Conservation (phyloP, 30 jellyfish, hydroid and myxozoan species). For the Aurelia sp. region DNA sequence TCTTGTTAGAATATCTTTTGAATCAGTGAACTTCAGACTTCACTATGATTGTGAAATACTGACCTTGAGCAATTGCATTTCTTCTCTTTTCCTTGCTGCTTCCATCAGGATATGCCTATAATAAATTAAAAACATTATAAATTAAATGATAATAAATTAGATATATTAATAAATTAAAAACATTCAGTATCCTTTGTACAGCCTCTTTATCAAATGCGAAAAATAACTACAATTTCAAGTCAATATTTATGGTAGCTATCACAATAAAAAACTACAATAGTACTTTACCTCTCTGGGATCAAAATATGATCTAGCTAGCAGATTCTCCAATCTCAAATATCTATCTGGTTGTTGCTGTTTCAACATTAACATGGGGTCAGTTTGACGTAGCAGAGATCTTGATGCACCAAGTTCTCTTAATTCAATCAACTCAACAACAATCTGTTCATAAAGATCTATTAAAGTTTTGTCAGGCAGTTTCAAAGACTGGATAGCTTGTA, state of each 20-base stretch:
- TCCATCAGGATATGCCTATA: conserved; percentile 95
- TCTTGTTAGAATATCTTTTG: not conserved
- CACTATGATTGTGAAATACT: no score
- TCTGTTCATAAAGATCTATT: conserved; percentile 95
- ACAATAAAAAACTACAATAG: not conserved
- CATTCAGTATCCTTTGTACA: no score
- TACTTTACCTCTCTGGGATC: conserved; percentile 92
- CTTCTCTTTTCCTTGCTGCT: conserved; percentile 94
- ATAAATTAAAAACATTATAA: not conserved
- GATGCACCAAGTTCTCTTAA: conserved; percentile 96
- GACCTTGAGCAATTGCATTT: conserved; percentile 91
- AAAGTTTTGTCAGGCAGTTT: conserved; percentile 89
- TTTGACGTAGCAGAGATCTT: conserved; percentile 86
- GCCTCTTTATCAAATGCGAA: no score
- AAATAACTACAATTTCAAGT: no score
- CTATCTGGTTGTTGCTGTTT: conserved; percentile 91
- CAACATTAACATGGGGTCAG: conserved; percentile 94
- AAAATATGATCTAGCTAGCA: conserved; percentile 86
- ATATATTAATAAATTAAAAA: not conserved
- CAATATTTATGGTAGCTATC: not conserved
- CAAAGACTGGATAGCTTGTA: conserved; percentile 89
- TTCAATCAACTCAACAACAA: conserved; percentile 92
- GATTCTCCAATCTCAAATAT: conserved; percentile 84
- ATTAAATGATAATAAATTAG: no score
- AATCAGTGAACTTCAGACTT: no score